Percentiles rank a stretch among this genome's conserved stretches.
Conservation (phyloP, 1,140 invertebrate genomes). For the Mesaphorura yosii region DNA sequence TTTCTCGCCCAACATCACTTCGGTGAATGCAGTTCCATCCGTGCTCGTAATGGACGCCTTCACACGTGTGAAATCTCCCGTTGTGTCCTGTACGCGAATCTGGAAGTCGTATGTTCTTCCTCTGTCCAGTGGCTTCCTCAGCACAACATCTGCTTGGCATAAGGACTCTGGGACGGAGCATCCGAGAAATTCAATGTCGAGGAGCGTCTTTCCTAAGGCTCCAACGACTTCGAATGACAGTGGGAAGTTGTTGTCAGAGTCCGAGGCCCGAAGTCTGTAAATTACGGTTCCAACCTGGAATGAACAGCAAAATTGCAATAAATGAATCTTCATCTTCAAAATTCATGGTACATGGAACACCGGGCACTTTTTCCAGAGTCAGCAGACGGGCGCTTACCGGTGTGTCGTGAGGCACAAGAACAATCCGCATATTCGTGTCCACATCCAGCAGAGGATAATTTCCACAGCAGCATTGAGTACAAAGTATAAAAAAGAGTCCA, state of each 20-base stretch:
- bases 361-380: neutral
- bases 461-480: constrained; percentile 18
- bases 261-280: constrained; percentile 70
- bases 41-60: constrained; percentile 70
- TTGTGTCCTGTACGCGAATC: constrained; percentile 61
- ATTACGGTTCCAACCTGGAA: constrained; percentile 58
- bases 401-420: constrained; percentile 67
- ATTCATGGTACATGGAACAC: neutral
- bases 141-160: constrained; percentile 56
- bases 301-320: neutral
- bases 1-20: constrained; percentile 51
- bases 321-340: neutral
- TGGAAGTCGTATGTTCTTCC: constrained; percentile 63
- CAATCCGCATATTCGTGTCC: constrained; percentile 61
- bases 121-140: constrained; percentile 56
- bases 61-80: constrained; percentile 59
- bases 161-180: constrained; percentile 24
- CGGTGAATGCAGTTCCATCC: constrained; percentile 61
- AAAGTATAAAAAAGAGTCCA: constrained; percentile 12
- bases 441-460: constrained; percentile 67
- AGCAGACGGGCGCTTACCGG: constrained; percentile 33
- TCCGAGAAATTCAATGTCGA: constrained; percentile 23
- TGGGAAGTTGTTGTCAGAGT: constrained; percentile 75
- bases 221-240: constrained; percentile 64
- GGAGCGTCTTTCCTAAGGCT: constrained; percentile 22